These are phyloP conservation scores for Guaruba guarouba DNA, from an alignment of 2,113 vertebrate genomes.

Conservation along the genomic window DNA sequence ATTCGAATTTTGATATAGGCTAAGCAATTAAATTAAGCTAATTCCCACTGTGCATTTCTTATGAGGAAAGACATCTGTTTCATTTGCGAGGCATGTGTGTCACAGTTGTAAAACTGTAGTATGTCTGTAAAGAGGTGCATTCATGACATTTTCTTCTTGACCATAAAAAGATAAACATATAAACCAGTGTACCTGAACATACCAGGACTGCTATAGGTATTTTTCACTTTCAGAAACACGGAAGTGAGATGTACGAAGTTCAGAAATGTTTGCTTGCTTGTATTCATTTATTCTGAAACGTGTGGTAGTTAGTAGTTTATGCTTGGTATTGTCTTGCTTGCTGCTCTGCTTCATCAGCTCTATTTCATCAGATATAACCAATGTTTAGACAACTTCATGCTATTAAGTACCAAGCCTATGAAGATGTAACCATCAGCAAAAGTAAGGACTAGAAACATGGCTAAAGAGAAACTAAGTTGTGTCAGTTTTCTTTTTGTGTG, in stretches of 20 bases:
- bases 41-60: background rate
- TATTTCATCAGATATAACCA: background rate
- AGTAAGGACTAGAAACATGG: background rate
- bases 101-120: background rate
- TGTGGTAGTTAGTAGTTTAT: background rate
- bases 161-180: background rate
- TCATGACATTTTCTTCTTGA: background rate
- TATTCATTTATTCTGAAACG: background rate
- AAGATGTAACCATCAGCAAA: background rate
- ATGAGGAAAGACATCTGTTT: background rate
- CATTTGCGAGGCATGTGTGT: background rate
- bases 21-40: background rate
- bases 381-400: background rate
- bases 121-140: background rate
- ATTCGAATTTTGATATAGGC: background rate
- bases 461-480: background rate
- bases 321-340: background rate
- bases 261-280: background rate
- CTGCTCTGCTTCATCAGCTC: background rate
- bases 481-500: background rate
- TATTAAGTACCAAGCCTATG: background rate
- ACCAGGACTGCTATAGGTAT: background rate
- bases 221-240: background rate
- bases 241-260: background rate
- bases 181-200: background rate